Evolutionary conservation across 1,140 invertebrate species (phyloP).

Genomic region (Tigriopus japonicus): DNA sequence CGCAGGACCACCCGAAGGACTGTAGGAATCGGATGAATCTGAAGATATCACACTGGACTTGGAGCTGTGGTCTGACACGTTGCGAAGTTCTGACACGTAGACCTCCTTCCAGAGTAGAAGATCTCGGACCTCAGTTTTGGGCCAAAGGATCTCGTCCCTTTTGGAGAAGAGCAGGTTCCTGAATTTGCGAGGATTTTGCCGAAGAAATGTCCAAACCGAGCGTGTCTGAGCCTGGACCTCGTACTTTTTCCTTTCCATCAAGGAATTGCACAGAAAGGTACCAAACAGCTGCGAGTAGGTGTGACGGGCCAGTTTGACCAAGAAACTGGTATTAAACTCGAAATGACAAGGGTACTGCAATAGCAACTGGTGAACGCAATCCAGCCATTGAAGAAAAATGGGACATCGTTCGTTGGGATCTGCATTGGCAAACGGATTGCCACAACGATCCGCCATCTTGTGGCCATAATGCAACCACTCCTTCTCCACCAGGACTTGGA

Average conservation of each 20-base stretch:
- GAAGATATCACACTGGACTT: background rate
- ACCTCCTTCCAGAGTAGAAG: constrained; percentile 65
- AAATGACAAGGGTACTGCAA: constrained; percentile 78
- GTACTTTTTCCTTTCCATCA: constrained; percentile 44
- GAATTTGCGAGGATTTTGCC: constrained; percentile 43
- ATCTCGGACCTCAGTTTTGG: constrained; percentile 38
- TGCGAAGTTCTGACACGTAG: constrained; percentile 33
- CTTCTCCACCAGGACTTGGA: constrained; percentile 69
- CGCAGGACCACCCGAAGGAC: too few species aligned
- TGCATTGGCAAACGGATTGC: constrained; percentile 52
- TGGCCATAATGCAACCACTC: constrained; percentile 95
- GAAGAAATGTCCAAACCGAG: constrained; percentile 69
- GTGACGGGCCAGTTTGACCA: constrained; percentile 89
- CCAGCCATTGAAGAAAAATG: constrained; percentile 93
- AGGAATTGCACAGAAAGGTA: constrained; percentile 80
- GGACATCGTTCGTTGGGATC: constrained; percentile 82
- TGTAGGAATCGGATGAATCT: too few species aligned
- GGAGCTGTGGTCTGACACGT: background rate
- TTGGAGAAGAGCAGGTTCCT: constrained; percentile 60
- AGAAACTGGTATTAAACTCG: constrained; percentile 78
- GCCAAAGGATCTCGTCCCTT: constrained; percentile 18
- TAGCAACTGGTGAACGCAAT: constrained; percentile 81
- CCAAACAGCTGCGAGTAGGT: constrained; percentile 89
- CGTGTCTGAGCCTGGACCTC: constrained; percentile 49
- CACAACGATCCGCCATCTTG: constrained; percentile 87